phyloP scores from a whole-genome alignment of 2,113 vertebrate genomes.

The Semicossyphus pulcher region DNA sequence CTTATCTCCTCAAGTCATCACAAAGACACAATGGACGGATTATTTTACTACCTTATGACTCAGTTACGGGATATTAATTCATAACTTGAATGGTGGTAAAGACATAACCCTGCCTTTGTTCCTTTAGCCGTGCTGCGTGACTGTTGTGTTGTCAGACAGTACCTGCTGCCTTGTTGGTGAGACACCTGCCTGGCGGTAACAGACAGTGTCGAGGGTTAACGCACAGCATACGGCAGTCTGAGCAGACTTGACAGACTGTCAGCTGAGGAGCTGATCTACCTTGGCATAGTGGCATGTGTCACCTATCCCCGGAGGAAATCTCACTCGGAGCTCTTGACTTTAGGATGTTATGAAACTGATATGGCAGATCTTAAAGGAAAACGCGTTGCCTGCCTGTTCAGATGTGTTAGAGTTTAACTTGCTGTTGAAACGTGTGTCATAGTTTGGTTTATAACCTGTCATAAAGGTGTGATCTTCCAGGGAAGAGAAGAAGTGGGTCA shows the following conservation, averaged over 20 bases:
- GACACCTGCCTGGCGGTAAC: slow-evolving; percentile 3
- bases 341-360: slow-evolving; percentile 26
- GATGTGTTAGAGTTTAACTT: not conserved
- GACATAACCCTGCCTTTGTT: not conserved
- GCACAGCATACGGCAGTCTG: not conserved
- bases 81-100: not conserved
- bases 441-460: slow-evolving; percentile 29
- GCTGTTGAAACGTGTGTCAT: slow-evolving; percentile 8
- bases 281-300: slow-evolving; percentile 16
- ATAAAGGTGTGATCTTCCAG: slow-evolving; percentile 39
- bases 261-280: slow-evolving; percentile 11
- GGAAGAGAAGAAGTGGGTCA: slow-evolving; percentile 28
- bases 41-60: not conserved
- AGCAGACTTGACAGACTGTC: slow-evolving; percentile 30
- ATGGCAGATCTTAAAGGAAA: not conserved
- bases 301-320: slow-evolving; percentile 24
- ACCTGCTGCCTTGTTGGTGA: slow-evolving; percentile 15
- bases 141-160: slow-evolving; percentile 2
- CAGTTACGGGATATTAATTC: slow-evolving; percentile 16
- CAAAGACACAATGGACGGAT: not conserved
- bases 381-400: not conserved
- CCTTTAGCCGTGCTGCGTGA: too few relatives aligned
- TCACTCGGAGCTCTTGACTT: slow-evolving; percentile 16
- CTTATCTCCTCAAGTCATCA: not conserved
- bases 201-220: slow-evolving; percentile 19